These are phyloP conservation scores for Hoplias malabaricus DNA, from an alignment of 2,113 vertebrate genomes.

Conservation along the genomic window DNA sequence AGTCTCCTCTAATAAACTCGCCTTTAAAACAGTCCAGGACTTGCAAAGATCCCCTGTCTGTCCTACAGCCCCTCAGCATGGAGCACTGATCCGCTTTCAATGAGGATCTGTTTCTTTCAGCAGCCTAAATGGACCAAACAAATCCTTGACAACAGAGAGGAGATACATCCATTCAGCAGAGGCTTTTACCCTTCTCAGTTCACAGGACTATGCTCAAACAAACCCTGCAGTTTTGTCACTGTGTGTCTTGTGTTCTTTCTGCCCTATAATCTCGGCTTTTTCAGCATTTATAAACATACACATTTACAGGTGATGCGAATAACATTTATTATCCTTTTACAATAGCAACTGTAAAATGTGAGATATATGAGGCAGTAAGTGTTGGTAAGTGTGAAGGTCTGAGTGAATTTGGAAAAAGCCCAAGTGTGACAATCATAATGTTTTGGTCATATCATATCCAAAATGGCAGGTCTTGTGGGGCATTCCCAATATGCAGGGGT, in stretches of 20 bases:
- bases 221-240: slow-evolving; percentile 7
- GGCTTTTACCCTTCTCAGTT: slow-evolving; percentile 9
- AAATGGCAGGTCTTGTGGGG: too few relatives aligned
- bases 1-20: slow-evolving; percentile 1
- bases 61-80: slow-evolving; percentile 32
- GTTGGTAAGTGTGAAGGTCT: too few relatives aligned
- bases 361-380: too few relatives aligned
- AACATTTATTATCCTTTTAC: too few relatives aligned
- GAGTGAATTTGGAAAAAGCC: too few relatives aligned
- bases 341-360: too few relatives aligned
- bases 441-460: too few relatives aligned
- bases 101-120: slow-evolving; percentile 32
- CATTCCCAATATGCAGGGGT: too few relatives aligned
- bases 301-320: too few relatives aligned
- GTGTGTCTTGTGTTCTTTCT: slow-evolving; percentile 1
- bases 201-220: not conserved
- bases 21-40: slow-evolving; percentile 29
- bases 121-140: slow-evolving; percentile 41
- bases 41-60: slow-evolving; percentile 18
- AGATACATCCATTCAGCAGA: slow-evolving; percentile 2
- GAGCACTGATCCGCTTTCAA: slow-evolving; percentile 41
- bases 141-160: slow-evolving; percentile 24
- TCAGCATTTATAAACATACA: too few relatives aligned
- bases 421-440: too few relatives aligned
- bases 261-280: not conserved